Base-by-base conservation (phyloP, 2,888 invertebrate genomes). In the Drosophila niveifrons region DNA sequence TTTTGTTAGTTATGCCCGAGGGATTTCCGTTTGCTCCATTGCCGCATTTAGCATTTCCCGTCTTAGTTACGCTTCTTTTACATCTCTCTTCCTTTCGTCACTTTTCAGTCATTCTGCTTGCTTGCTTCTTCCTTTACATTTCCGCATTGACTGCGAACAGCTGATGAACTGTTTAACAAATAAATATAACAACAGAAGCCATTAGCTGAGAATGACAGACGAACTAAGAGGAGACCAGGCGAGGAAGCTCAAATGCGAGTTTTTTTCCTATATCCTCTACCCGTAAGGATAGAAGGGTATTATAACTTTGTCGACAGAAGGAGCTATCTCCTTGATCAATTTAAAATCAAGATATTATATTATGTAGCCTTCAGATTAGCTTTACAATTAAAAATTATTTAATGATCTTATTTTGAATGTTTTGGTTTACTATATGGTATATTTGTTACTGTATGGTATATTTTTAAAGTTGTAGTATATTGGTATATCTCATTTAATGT, bases 21-120 rank as follows among this genome's bases (percentile, higher is more conserved):
- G 68, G 71, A 74, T 79, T 72, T 79, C 75, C 72, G 78, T 58
- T 66, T 67, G 52, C 58, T 48, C 50, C 59, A 68, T 57, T 62
- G 57, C 78, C 57, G 55, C 23, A 23, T 67, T 73, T 58, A 47
- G 31, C 69, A 63, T 73, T 77, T 73, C 59, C 64, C 44, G 28
- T 62, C 39, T 63, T 47, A 62, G 55, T 57, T 69, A 55, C 67
- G 31, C n/a, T 29, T 36, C 62, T 51, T 39, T 51, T 28, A 6
- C 36, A n/a, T 57, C 17, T 11, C 17, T 11, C 13, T 39, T 28
- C 48, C 39, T 43, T 55, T 51, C 66, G 11, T 64, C 48, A 64
- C 48, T 53, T 65, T 65, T 43, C 57, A 66, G 44, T 68, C 51
- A 46, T 48, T 72, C n/a, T 31, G 23, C 23, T 31, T 31, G 23